Conservation (phyloP, 2,113 vertebrate species). For the Heloderma charlesbogerti region DNA sequence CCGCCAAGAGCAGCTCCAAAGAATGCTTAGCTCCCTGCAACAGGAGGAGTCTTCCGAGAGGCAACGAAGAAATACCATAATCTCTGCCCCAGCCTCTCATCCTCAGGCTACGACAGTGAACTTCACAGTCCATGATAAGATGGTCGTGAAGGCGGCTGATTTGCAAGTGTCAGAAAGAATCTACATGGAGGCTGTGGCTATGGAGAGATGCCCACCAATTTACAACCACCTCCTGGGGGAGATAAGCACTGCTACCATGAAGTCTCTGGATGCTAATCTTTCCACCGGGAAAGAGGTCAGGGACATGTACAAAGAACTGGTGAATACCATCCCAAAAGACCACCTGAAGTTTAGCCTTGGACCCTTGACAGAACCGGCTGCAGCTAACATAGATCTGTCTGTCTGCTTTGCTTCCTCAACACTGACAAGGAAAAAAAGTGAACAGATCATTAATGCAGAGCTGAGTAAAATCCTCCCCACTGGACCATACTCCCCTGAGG, state of each 20-base stretch:
- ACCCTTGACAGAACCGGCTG: constrained; percentile 56
- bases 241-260: constrained; percentile 31
- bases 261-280: constrained; percentile 48
- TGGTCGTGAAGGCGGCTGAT: constrained; percentile 55
- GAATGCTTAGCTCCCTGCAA: constrained; percentile 26
- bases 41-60: constrained; percentile 36
- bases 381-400: constrained; percentile 35
- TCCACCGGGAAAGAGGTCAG: constrained; percentile 29
- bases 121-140: constrained; percentile 51
- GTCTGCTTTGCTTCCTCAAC: constrained; percentile 36
- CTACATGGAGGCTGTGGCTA: constrained; percentile 48
- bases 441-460: constrained; percentile 62
- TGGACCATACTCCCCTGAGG: not conserved
- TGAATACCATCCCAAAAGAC: constrained; percentile 45
- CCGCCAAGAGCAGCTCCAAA: constrained; percentile 42
- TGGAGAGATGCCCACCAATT: constrained; percentile 39
- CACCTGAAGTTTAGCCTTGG: constrained; percentile 65
- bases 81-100: not conserved
- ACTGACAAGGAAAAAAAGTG: constrained; percentile 12
- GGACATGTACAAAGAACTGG: constrained; percentile 65
- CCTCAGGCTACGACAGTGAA: constrained; percentile 61
- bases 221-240: constrained; percentile 75
- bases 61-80: not conserved
- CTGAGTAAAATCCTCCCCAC: constrained; percentile 26
- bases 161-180: constrained; percentile 60